phyloP scores from a whole-genome alignment of 2,113 vertebrate genomes.

The Dissostichus mawsoni region DNA sequence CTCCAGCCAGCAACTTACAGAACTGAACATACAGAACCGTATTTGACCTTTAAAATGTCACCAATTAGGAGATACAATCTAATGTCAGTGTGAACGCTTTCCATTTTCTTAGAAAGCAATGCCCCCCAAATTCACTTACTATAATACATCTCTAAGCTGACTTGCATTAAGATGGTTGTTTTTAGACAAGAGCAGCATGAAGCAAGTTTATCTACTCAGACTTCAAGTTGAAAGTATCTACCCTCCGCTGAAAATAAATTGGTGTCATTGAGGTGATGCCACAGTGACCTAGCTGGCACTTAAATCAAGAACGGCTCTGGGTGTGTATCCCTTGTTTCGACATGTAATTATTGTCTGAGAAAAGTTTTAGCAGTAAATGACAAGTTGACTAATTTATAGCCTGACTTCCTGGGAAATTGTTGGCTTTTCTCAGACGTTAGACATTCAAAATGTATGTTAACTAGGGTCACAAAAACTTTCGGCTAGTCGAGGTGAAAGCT shows the following conservation, averaged over 20 bases:
- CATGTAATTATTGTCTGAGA: conserved; percentile 66
- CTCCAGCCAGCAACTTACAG: neutral
- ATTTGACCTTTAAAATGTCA: conserved; percentile 2
- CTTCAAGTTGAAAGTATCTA: neutral
- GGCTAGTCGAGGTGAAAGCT: too few species aligned
- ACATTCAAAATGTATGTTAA: conserved; percentile 18
- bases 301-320: conserved; percentile 45
- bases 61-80: neutral
- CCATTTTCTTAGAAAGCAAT: too few species aligned
- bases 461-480: neutral
- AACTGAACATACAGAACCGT: neutral
- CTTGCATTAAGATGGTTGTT: neutral
- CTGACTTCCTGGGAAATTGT: conserved; percentile 26
- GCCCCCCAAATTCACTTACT: too few species aligned
- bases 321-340: conserved; percentile 52
- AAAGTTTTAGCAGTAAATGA: conserved; percentile 52
- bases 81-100: neutral
- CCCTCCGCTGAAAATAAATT: conserved; percentile 15
- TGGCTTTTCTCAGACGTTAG: conserved; percentile 45
- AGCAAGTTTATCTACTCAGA: conserved; percentile 9
- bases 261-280: conserved; percentile 39
- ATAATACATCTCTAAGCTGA: too few species aligned
- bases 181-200: neutral
- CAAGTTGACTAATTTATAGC: conserved; percentile 64
- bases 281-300: conserved; percentile 49